These are phyloP conservation scores for Hemaris fuciformis DNA, from an alignment of 2,888 invertebrate genomes.

Conservation along the genomic window DNA sequence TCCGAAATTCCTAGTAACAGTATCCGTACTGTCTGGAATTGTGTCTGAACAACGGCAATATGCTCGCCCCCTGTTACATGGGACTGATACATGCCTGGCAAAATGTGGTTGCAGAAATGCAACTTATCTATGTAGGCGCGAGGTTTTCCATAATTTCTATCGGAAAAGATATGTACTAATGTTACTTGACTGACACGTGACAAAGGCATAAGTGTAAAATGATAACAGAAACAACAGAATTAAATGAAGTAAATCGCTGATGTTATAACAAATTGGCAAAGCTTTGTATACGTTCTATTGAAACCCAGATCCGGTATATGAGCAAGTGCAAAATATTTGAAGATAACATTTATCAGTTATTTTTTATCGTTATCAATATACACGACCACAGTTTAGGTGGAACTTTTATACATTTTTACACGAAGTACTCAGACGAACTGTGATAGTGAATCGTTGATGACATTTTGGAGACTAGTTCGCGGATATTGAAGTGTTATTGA, in stretches of 20 bases:
- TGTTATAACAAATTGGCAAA: not conserved
- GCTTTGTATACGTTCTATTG: not conserved
- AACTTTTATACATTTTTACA: not conserved
- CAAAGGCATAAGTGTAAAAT: too few relatives aligned
- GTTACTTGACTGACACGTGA: too few relatives aligned
- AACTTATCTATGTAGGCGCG: too few relatives aligned
- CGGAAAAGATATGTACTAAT: too few relatives aligned
- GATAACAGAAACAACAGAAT: not conserved
- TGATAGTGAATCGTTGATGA: not conserved
- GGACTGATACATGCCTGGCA: too few relatives aligned
- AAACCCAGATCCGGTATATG: not conserved
- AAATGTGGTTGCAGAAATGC: too few relatives aligned
- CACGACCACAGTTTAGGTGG: not conserved
- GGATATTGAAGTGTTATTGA: not conserved
- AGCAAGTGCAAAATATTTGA: not conserved
- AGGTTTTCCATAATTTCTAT: too few relatives aligned
- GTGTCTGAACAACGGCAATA: too few relatives aligned
- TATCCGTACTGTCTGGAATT: too few relatives aligned
- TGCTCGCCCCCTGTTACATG: too few relatives aligned
- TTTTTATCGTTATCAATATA: constrained; percentile 1
- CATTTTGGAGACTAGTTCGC: not conserved
- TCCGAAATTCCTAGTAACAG: too few relatives aligned
- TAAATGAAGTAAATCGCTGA: not conserved
- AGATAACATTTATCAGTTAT: constrained; percentile 1
- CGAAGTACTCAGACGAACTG: not conserved